phyloP scores from a whole-genome alignment of 2,113 vertebrate species.

The Misgurnus mizolepis region DNA sequence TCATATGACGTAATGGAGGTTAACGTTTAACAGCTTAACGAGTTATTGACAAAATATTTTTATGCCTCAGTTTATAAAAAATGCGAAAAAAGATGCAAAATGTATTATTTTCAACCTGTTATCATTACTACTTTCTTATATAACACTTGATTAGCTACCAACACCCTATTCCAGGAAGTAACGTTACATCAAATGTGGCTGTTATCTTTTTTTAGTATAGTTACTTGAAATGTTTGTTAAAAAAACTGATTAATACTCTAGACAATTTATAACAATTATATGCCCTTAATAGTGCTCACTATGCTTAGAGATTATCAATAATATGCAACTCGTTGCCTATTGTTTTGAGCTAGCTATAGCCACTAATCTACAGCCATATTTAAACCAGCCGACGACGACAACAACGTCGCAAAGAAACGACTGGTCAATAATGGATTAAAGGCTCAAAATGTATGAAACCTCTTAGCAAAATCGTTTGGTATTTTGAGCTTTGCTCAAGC shows the following conservation, averaged over 20 bases:
- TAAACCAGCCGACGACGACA: background rate
- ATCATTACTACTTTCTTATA: background rate
- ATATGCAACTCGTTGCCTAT: conserved; percentile 27
- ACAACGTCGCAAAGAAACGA: background rate
- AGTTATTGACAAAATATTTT: background rate
- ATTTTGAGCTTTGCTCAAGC: background rate
- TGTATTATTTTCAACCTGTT: too few relatives aligned
- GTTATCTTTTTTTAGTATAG: conserved; percentile 1
- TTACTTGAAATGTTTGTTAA: background rate
- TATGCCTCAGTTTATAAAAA: background rate
- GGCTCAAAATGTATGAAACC: background rate
- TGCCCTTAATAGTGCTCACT: background rate
- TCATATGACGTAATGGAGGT: conserved; percentile 13
- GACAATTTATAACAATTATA: background rate
- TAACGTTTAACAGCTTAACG: background rate
- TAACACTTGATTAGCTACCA: background rate
- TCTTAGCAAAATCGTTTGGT: background rate
- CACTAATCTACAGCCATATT: background rate
- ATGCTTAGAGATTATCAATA: background rate
- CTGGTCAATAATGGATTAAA: background rate
- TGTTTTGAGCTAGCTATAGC: conserved; percentile 37
- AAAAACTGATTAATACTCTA: background rate
- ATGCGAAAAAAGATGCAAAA: background rate
- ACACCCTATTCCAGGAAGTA: conserved; percentile 54
- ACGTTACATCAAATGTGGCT: conserved; percentile 6